phyloP scores from a whole-genome alignment of 2,888 invertebrate genomes.

The Polymixis flavicincta region DNA sequence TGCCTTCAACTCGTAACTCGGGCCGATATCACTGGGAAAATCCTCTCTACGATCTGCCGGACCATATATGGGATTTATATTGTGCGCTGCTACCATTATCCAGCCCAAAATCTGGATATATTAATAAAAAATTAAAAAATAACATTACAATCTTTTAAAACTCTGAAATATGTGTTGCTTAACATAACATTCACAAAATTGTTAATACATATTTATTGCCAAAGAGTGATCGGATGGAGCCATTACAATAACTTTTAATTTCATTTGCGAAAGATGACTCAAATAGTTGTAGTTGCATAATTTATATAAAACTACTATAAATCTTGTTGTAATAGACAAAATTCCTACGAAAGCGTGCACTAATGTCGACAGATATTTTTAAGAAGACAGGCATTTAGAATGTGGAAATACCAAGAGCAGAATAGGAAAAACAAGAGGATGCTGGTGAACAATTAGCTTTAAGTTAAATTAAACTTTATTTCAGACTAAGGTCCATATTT shows the following conservation, averaged over 20 bases:
- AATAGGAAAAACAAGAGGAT: background rate
- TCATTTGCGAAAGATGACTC: background rate
- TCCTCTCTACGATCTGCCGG: too few species aligned
- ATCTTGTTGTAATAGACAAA: background rate
- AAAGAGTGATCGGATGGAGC: background rate
- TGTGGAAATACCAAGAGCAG: background rate
- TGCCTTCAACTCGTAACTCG: too few species aligned
- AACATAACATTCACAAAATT: background rate
- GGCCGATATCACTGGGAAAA: too few species aligned
- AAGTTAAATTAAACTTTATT: background rate
- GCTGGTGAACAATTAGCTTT: background rate
- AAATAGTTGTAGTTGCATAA: slow-evolving; percentile 24
- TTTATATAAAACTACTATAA: background rate
- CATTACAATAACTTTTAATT: slow-evolving; percentile 23
- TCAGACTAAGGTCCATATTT: too few species aligned
- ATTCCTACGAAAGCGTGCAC: background rate
- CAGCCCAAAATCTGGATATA: background rate
- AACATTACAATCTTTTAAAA: too few species aligned
- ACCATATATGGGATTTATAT: too few species aligned
- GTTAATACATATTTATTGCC: background rate
- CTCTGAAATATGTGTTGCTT: background rate
- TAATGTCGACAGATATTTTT: background rate
- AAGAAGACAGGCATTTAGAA: background rate
- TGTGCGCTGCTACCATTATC: background rate
- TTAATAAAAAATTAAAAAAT: too few species aligned